Evolutionary conservation across 2,888 invertebrate genomes (phyloP).

Genomic region (Eupelmus urozonus): DNA sequence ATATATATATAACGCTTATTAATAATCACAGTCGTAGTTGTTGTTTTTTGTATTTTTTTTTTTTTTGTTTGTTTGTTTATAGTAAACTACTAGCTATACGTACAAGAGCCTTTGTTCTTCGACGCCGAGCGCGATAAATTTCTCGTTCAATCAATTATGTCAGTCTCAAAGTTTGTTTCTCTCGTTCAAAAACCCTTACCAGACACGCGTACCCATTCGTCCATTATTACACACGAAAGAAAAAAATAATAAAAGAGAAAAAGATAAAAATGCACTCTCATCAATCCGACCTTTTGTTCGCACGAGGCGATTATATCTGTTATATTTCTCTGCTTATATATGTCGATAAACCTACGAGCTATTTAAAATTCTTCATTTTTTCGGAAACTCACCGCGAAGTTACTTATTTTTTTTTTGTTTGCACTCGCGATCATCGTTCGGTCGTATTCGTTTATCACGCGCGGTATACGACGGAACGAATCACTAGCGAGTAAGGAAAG

Average conservation of each 20-base stretch:
- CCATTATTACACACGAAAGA: background rate
- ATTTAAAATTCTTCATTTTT: constrained; percentile 21
- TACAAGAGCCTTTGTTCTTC: constrained; percentile 70
- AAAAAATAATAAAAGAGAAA: background rate
- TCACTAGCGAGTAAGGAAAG: constrained; percentile 32
- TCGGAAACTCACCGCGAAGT: constrained; percentile 25
- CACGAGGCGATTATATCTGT: constrained; percentile 29
- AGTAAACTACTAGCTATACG: constrained; percentile 70
- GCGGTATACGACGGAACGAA: constrained; percentile 46
- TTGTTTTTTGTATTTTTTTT: constrained; percentile 30
- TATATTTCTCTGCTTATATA: constrained; percentile 25
- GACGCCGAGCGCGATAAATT: constrained; percentile 68
- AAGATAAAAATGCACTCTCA: constrained; percentile 37
- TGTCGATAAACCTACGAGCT: background rate
- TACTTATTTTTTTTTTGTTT: background rate
- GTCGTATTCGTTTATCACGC: constrained; percentile 52
- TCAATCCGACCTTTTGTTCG: constrained; percentile 38
- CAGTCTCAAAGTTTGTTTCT: constrained; percentile 47
- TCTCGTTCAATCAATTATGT: constrained; percentile 54
- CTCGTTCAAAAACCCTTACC: constrained; percentile 31
- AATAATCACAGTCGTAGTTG: constrained; percentile 75
- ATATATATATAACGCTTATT: constrained; percentile 66
- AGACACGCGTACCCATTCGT: background rate
- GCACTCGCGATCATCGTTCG: constrained; percentile 33
- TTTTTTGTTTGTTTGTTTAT: constrained; percentile 18